Conservation (phyloP, 2,797 vertebrate genomes). For the Poeciliopsis presidionis region DNA sequence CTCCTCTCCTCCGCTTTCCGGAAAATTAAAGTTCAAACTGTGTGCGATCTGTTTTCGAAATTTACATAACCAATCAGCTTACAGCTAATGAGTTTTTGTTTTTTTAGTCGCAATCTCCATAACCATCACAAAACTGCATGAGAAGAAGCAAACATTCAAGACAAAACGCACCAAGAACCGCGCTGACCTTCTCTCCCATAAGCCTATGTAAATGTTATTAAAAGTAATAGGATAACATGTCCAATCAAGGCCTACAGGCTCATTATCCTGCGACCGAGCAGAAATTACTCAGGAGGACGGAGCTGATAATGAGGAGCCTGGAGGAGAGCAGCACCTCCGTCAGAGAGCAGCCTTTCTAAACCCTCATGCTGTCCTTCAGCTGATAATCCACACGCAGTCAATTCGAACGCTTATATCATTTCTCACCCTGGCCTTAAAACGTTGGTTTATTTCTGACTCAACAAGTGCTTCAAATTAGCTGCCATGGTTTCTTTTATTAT, state of each 20-base stretch:
- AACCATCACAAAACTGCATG: constrained; percentile 6
- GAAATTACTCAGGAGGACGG: constrained; percentile 72
- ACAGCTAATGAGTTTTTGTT: constrained; percentile 18
- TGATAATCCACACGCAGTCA: not conserved
- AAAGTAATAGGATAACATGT: constrained; percentile 68
- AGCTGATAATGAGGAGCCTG: constrained; percentile 69
- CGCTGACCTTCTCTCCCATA: constrained; percentile 28
- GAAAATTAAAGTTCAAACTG: not conserved
- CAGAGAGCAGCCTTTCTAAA: constrained; percentile 1
- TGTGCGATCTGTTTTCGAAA: not conserved
- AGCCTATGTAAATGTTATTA: constrained; percentile 71
- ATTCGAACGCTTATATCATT: not conserved
- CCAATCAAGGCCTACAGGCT: constrained; percentile 66
- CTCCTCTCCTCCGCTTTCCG: not conserved
- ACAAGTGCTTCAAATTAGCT: not conserved
- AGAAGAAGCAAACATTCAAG: constrained; percentile 5
- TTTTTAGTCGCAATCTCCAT: constrained; percentile 6
- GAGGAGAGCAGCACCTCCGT: constrained; percentile 58
- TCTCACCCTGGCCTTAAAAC: not conserved
- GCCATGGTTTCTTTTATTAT: too few relatives aligned
- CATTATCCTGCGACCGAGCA: constrained; percentile 70
- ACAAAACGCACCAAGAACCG: constrained; percentile 27
- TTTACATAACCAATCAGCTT: constrained; percentile 43
- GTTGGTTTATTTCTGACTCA: not conserved
- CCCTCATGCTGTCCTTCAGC: constrained; percentile 10